Percentiles rank a stretch among this genome's conserved stretches.
Evolutionary conservation across 2,888 invertebrate genomes (phyloP).

Genomic region (Eupelmus urozonus): DNA sequence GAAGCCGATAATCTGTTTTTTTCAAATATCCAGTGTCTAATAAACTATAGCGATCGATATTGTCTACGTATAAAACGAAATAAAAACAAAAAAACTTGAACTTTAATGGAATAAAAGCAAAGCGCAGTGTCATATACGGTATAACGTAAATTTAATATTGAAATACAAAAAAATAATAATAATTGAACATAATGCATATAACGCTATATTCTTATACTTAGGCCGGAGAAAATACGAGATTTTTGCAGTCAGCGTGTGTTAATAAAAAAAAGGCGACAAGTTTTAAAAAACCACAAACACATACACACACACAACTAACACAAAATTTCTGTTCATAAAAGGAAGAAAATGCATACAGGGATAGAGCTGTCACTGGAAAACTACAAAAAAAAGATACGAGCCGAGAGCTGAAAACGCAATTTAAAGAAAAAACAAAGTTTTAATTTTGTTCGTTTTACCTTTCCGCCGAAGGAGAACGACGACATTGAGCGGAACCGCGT

Average conservation of each 20-base stretch:
- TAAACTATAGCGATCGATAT: conserved; percentile 72
- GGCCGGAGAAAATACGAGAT: conserved; percentile 6
- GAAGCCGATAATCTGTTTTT: conserved; percentile 65
- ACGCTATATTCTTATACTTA: conserved; percentile 74
- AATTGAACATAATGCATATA: conserved; percentile 67
- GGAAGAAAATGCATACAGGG: neutral
- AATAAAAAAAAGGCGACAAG: conserved; percentile 17
- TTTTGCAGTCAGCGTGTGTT: conserved; percentile 19
- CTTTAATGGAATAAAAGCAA: conserved; percentile 30
- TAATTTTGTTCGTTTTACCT: too few relatives aligned
- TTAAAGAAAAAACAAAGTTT: too few relatives aligned
- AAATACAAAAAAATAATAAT: conserved; percentile 71
- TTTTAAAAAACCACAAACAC: neutral
- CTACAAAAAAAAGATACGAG: conserved; percentile 1
- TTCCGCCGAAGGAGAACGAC: too few relatives aligned
- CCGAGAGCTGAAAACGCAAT: neutral
- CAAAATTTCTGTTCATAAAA: neutral
- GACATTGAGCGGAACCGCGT: too few relatives aligned
- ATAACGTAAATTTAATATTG: conserved; percentile 62
- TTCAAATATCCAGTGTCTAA: conserved; percentile 76
- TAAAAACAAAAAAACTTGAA: conserved; percentile 66
- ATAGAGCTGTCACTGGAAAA: neutral
- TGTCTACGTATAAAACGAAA: conserved; percentile 69
- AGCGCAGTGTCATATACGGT: conserved; percentile 41
- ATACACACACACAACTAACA: conserved; percentile 12